Conservation (phyloP, 2,888 invertebrate species). For the Dolichopus griseipennis region DNA sequence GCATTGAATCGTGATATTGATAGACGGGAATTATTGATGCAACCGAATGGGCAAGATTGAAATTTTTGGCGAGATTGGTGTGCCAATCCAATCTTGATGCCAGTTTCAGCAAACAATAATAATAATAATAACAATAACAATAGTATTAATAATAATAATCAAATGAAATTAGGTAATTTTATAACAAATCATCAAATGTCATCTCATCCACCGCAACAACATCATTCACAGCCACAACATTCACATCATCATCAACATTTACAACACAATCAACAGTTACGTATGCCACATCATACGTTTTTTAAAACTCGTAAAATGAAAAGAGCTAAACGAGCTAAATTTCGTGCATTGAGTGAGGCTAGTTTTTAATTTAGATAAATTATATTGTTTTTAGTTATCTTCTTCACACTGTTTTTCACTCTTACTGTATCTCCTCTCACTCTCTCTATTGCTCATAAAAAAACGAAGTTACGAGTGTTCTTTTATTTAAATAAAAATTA, state of each 20-base stretch:
- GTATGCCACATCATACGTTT: neutral
- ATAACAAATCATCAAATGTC: neutral
- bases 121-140: neutral
- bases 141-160: neutral
- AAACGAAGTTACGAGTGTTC: too few relatives aligned
- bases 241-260: neutral
- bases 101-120: conserved; percentile 20
- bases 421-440: too few relatives aligned
- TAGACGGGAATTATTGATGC: conserved; percentile 53
- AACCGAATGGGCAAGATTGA: conserved; percentile 76
- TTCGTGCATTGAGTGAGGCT: neutral
- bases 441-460: too few relatives aligned
- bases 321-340: conserved; percentile 1
- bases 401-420: too few relatives aligned
- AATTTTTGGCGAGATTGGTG: conserved; percentile 45
- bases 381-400: neutral
- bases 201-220: neutral
- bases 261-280: neutral
- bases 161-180: neutral
- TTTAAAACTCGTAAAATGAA: neutral
- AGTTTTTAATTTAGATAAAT: neutral
- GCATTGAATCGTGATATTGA: conserved; percentile 51
- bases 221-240: neutral
- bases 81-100: conserved; percentile 43
- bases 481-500: neutral